A percentile compares a stretch with the other conserved stretches of the same genome.
Evolutionary conservation across 92 coral and sea anemone species (phyloP).

Genomic region (Heteractis magnifica): DNA sequence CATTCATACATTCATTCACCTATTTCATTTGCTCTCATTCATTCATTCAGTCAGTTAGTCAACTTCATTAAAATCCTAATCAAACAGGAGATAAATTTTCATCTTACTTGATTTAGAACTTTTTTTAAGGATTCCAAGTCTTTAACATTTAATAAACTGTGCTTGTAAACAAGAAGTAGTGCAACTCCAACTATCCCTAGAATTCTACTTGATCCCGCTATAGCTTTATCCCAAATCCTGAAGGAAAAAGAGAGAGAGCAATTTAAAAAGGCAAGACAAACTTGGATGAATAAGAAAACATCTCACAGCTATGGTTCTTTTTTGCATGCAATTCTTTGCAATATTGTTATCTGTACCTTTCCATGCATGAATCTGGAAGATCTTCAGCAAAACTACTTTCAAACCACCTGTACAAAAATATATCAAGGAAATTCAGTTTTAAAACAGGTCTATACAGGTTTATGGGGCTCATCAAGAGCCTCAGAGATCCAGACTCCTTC

Average conservation of each 20-base stretch:
- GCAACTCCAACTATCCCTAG: constrained; percentile 92
- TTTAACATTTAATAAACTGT: constrained; percentile 61
- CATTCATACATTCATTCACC: not conserved
- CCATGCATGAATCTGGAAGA: constrained; percentile 90
- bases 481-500: too few relatives aligned
- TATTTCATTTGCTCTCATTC: not conserved
- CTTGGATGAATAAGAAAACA: too few relatives aligned
- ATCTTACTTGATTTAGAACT: constrained; percentile 64
- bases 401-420: constrained; percentile 75
- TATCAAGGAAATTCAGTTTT: not conserved
- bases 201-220: constrained; percentile 87
- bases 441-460: not conserved
- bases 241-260: not conserved
- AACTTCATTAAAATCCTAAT: not conserved
- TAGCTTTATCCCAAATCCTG: constrained; percentile 95
- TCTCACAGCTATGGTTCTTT: not conserved
- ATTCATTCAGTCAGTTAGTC: not conserved
- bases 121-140: constrained; percentile 42
- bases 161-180: constrained; percentile 69
- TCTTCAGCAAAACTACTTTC: constrained; percentile 89
- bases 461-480: not conserved
- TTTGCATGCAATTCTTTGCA: not conserved
- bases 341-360: constrained; percentile 53
- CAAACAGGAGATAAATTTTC: not conserved
- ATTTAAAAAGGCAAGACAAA: not conserved